Conservation (phyloP, 2,113 vertebrate genomes). For the Halichoerus grypus region DNA sequence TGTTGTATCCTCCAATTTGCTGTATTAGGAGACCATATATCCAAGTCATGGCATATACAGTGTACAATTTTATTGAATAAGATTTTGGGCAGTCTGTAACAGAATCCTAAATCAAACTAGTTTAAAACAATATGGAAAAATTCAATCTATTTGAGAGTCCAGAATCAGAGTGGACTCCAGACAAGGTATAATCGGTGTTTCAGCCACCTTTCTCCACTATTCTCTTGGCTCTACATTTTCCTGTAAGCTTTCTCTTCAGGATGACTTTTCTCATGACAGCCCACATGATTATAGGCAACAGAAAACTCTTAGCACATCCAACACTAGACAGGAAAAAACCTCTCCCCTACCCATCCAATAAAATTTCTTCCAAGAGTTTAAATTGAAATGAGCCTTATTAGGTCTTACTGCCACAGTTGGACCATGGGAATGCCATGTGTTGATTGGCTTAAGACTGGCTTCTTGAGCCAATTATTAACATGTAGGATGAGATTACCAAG, state of each 20-base stretch:
- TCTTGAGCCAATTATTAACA: neutral
- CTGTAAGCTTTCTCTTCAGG: neutral
- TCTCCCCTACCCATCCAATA: neutral
- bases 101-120: neutral
- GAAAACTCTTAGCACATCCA: neutral
- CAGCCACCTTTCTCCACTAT: neutral
- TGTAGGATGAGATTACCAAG: neutral
- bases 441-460: neutral
- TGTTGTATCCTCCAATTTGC: neutral
- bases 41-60: neutral
- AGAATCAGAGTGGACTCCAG: neutral
- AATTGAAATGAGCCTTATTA: neutral
- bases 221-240: neutral
- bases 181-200: neutral
- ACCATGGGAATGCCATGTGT: neutral
- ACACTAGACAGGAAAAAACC: neutral
- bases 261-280: neutral
- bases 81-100: neutral
- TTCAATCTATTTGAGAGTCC: neutral
- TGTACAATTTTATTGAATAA: neutral
- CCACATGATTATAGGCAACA: neutral
- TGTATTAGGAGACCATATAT: neutral
- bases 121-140: neutral
- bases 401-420: neutral
- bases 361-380: neutral